Base-by-base conservation (phyloP, 2,888 invertebrate genomes). In the Prionchulus punctatus region DNA sequence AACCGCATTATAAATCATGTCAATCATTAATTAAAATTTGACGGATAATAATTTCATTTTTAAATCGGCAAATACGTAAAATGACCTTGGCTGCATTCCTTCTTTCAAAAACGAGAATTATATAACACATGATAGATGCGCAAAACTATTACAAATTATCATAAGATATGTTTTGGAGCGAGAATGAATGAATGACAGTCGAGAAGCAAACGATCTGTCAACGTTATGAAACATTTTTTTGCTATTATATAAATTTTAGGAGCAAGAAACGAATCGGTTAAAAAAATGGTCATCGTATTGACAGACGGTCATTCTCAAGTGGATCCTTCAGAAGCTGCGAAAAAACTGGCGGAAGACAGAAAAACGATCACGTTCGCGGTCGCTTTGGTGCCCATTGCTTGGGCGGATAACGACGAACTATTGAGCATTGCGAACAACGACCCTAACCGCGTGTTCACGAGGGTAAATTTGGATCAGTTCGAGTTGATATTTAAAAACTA, bases 291-390 rank as follows among this genome's bases (percentile, higher is more conserved):
- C 7, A 53, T 68, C 36, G 64, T 68, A 4, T 55, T 68, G 27
- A 67, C 67, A 15, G 68, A 68, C 58, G 68, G 68, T 36, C 67
- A 66, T 45, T 65, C 67, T 27, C 61, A 36, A 18, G 28, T 23
- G 2, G 49, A 48, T 36, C 55, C 55, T 3, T 30, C 31, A 2
- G 50, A 30, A 3, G 18, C n/a, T 15, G 50, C 42, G 2, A 3
- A 23, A 26, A 21, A 28, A 2, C 30, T 55, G 42, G 7, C 18
- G n/a, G 18, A 48, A 18, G 23, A 30, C 15, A 48, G 42, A 36
- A 30, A 55, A 36, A 27, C 50, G 23, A 23, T 18, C 26, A 58
- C 64, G 23, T 61, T 67, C 30, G 66, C 67, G n/a, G 62, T 67
- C 7, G 63, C 65, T 43, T 59, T 67, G 36, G 61, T 63, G 2